phyloP scores from a whole-genome alignment of 2,113 vertebrate species.

The Jacana jacana region DNA sequence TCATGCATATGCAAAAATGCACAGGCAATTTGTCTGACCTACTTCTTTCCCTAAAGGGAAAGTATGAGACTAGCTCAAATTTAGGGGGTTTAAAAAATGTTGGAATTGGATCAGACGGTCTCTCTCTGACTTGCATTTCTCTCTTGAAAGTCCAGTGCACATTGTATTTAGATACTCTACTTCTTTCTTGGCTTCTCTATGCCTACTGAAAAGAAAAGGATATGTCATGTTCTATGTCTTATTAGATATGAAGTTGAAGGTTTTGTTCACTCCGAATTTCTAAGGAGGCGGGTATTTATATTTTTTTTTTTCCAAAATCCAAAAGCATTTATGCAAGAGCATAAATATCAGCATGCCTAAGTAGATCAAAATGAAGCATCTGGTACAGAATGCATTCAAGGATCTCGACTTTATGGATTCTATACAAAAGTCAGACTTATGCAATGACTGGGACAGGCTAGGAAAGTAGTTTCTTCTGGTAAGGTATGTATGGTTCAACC shows the following conservation, averaged over 20 bases:
- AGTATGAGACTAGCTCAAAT: background rate
- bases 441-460: no score
- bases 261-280: background rate
- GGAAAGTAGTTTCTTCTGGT: background rate
- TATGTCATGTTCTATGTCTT: background rate
- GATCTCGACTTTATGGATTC: background rate
- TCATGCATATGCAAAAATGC: slow-evolving; percentile 9
- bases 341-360: background rate
- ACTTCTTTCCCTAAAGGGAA: slow-evolving; percentile 3
- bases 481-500: background rate
- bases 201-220: background rate
- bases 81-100: background rate
- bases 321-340: background rate
- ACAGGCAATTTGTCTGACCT: background rate
- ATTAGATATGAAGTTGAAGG: background rate
- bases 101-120: background rate
- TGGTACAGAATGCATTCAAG: background rate
- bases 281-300: background rate
- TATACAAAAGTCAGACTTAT: background rate
- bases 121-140: background rate
- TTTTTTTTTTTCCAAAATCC: background rate
- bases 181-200: background rate
- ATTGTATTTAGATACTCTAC: background rate
- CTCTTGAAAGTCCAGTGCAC: background rate
- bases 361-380: background rate